Percentiles rank a stretch among this genome's conserved stretches.
Conservation (phyloP, 2,113 vertebrate species). For the Sylvia atricapilla region DNA sequence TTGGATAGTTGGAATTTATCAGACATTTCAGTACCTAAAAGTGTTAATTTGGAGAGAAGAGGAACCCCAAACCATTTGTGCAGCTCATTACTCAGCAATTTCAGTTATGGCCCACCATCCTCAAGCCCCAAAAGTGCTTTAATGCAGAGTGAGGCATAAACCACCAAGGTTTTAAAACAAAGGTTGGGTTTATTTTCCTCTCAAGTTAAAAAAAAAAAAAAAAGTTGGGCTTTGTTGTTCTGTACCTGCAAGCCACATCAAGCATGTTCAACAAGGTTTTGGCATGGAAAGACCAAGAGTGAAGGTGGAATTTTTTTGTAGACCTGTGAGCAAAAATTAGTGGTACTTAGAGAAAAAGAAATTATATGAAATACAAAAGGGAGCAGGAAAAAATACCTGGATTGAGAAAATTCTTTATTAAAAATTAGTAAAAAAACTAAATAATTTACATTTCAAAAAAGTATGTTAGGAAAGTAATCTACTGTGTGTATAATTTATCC, state of each 20-base stretch:
- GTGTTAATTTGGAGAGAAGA: not conserved
- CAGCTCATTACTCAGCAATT: not conserved
- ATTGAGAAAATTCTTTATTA: not conserved
- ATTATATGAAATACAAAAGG: not conserved
- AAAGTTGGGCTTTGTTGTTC: not conserved
- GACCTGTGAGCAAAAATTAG: not conserved
- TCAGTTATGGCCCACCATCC: not conserved
- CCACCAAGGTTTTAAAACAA: not conserved
- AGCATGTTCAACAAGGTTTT: not conserved
- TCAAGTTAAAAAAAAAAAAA: not conserved
- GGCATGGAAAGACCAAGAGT: not conserved
- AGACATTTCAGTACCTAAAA: not conserved
- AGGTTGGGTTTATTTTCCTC: not conserved
- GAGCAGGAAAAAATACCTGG: rapidly evolving
- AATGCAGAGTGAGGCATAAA: not conserved
- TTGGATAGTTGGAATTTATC: not conserved
- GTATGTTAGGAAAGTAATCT: not conserved
- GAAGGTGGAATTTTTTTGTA: not conserved
- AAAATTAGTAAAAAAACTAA: not conserved
- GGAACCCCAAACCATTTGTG: not conserved
- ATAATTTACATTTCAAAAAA: not conserved
- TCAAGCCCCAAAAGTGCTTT: not conserved
- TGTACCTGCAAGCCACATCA: not conserved
- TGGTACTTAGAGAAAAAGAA: not conserved
- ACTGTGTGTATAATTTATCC: not conserved